phyloP scores from a whole-genome alignment of 2,113 vertebrate species.

The Tor tambroides region DNA sequence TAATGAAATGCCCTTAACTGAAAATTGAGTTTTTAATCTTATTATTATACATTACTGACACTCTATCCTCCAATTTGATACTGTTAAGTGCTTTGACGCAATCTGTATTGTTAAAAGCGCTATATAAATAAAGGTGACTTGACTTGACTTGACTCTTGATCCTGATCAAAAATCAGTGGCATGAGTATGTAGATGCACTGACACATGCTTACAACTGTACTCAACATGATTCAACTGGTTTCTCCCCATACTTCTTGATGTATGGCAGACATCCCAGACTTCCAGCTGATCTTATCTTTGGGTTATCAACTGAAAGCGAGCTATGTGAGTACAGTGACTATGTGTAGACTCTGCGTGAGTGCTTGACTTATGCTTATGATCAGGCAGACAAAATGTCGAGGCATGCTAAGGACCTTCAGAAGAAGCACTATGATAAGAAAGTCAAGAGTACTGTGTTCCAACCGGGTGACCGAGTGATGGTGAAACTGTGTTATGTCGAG shows the following conservation, averaged over 20 bases:
- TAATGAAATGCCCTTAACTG: too few relatives aligned
- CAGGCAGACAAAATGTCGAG: not conserved
- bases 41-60: too few relatives aligned
- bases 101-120: too few relatives aligned
- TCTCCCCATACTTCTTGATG: constrained; percentile 14
- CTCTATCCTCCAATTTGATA: too few relatives aligned
- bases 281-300: not conserved
- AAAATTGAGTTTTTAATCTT: too few relatives aligned
- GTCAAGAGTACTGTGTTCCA: not conserved
- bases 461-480: constrained; percentile 40
- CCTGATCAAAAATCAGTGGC: not conserved
- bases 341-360: not conserved
- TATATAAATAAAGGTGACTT: too few relatives aligned
- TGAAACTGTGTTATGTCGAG: constrained; percentile 37
- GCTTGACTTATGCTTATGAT: constrained; percentile 28
- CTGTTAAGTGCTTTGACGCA: too few relatives aligned
- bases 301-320: not conserved
- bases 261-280: constrained; percentile 1
- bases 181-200: constrained; percentile 37
- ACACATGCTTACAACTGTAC: constrained; percentile 47
- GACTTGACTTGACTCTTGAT: too few relatives aligned
- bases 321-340: not conserved
- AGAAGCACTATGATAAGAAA: constrained; percentile 41
- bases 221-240: not conserved
- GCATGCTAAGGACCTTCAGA: constrained; percentile 31